phyloP scores from a whole-genome alignment of 2,113 vertebrate genomes.

The Peromyscus leucopus region DNA sequence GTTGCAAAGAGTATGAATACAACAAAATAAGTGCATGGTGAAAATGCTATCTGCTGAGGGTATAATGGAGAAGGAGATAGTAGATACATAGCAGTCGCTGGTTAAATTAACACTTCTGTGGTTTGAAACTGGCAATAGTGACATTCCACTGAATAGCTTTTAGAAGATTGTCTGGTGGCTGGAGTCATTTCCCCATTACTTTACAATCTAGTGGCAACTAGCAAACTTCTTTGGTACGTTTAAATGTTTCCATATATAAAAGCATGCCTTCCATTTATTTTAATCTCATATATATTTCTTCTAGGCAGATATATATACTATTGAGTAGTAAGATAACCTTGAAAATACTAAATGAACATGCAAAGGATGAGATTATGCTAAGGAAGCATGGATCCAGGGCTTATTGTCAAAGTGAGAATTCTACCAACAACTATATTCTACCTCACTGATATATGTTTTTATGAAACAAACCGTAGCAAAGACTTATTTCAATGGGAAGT shows the following conservation, averaged over 20 bases:
- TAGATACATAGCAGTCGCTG: background rate
- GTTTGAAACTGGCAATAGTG: background rate
- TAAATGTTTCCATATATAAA: slow-evolving; percentile 10
- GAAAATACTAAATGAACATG: background rate
- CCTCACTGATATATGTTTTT: background rate
- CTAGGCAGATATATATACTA: background rate
- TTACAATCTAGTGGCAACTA: background rate
- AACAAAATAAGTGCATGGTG: background rate
- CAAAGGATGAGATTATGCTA: background rate
- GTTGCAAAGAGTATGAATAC: background rate
- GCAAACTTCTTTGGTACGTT: background rate
- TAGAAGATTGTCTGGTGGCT: background rate
- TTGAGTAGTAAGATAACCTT: background rate
- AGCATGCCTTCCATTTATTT: slow-evolving; percentile 25
- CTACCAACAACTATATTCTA: background rate
- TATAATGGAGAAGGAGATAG: background rate
- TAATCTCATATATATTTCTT: background rate
- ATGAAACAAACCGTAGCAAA: background rate
- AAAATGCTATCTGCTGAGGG: slow-evolving; percentile 2
- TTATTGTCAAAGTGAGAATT: background rate
- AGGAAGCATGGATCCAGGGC: background rate
- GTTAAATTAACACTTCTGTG: background rate
- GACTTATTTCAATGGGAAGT: background rate
- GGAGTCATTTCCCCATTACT: background rate
- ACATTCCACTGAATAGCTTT: background rate